Percentiles rank a stretch among this genome's conserved stretches.
Evolutionary conservation across 2,888 invertebrate species (phyloP).

Genomic region (Drosophila aldrichi): DNA sequence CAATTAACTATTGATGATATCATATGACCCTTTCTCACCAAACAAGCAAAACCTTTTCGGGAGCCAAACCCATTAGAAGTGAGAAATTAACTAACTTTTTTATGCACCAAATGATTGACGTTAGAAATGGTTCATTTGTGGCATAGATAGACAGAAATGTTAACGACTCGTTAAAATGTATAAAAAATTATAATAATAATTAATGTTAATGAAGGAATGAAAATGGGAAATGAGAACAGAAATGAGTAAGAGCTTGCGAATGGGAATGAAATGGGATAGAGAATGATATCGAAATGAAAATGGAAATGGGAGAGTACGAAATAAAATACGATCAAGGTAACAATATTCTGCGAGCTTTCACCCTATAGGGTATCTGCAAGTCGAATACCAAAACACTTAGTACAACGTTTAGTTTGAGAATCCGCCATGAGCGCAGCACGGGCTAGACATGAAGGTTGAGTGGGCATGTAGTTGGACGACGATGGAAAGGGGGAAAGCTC

Average conservation of each 20-base stretch:
- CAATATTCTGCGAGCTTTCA: too few relatives aligned
- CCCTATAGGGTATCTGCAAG: neutral
- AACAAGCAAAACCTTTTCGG: neutral
- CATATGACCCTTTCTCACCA: conserved; percentile 6
- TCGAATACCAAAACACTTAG: neutral
- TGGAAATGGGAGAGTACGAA: neutral
- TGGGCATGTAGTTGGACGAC: too few relatives aligned
- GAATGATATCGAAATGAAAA: neutral
- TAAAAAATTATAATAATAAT: neutral
- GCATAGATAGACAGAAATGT: too few relatives aligned
- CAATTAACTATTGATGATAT: conserved; percentile 37
- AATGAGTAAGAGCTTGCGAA: neutral
- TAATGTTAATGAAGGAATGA: neutral
- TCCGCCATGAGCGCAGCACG: conserved; percentile 7
- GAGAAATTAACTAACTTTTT: neutral
- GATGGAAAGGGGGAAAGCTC: neutral
- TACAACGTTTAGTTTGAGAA: neutral
- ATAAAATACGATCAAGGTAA: neutral
- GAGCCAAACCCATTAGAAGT: neutral
- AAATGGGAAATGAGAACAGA: neutral
- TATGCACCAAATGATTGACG: neutral
- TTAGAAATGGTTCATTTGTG: neutral
- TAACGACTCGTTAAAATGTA: neutral
- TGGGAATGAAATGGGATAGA: neutral
- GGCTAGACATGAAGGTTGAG: neutral